Evolutionary conservation across 2,797 vertebrate species (phyloP), one percentile per base, ranked within the genome.

Genomic region (Bufotes viridis): DNA sequence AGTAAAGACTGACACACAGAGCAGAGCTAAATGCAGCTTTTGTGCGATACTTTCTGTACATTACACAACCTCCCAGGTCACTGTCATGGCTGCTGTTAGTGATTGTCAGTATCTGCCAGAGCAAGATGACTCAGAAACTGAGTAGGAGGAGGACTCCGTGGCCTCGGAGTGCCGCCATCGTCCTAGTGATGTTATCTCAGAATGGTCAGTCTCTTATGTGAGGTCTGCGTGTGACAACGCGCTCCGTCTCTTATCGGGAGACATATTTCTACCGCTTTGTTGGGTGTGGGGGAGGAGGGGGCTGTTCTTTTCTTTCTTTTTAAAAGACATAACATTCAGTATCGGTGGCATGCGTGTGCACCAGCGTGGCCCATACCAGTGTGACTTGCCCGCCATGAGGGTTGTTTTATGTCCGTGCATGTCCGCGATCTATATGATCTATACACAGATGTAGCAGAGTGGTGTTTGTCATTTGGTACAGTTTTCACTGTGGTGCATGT

Each of bases 201-300:
- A 5, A 9, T 26, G 82, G 70, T 24, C 69, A 20, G 74, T 34
- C 53, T 61, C 22, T 26, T 14, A 26, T 51, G 29, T 63, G 9
- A 14, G 13, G 61, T 34, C 42, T 67, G 18, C 83, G 9, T 75
- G 78, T 86, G 51, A n/a, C 69, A 34, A 34, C 87, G 82, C 22
- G 78, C 67, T 4, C 6, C 63, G 26, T 0, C 2, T 57, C 22
- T 74, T 86, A 34, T 34, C 29, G 29, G 29, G 26, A 24, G 60
- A 72, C 85, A 24, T 72, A 67, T 81, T 51, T 80, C 26, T 11
- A 29, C 22, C 10, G 2, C n/a, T 20, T 9, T 49, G 51, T 74
- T 60, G 51, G 2, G 1, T 78, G 22, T 14, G 18, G 20, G 29
- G 3, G 49, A 7, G 22, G n/a, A 10, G 20, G 29, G 10, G 20